phyloP scores from a whole-genome alignment of 2,113 vertebrate genomes.

The Promerops cafer region DNA sequence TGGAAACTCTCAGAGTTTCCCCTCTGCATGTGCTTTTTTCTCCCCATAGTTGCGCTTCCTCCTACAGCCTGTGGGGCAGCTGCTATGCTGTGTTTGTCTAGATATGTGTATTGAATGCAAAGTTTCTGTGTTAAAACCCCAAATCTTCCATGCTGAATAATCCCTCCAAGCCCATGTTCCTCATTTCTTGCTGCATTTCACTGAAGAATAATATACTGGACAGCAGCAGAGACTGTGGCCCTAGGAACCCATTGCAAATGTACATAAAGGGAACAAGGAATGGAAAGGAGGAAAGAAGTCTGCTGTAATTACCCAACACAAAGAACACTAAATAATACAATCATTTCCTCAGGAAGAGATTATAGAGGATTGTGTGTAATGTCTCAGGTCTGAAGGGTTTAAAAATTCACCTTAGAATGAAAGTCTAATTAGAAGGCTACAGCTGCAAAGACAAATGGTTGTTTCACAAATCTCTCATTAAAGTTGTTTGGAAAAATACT shows the following conservation, averaged over 20 bases:
- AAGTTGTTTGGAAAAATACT: constrained; percentile 28
- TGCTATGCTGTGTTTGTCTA: background rate
- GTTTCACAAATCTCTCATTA: background rate
- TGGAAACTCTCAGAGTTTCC: background rate
- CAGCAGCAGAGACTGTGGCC: background rate
- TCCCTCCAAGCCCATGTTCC: background rate
- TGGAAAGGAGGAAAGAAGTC: background rate
- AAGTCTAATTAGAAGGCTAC: constrained; percentile 1
- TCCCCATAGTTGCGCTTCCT: background rate
- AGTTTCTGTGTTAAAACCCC: background rate
- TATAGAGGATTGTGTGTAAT: background rate
- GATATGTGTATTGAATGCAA: background rate
- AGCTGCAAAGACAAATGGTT: background rate
- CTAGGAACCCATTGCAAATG: background rate
- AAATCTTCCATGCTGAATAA: background rate
- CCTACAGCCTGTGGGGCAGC: background rate
- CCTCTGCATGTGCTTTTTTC: background rate
- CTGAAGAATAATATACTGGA: background rate
- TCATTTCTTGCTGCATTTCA: background rate
- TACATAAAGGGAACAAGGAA: background rate
- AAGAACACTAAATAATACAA: background rate
- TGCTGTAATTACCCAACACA: background rate
- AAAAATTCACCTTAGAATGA: background rate
- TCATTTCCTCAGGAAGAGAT: constrained; percentile 43
- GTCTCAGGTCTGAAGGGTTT: background rate